phyloP scores from a whole-genome alignment of 2,797 vertebrate genomes.

The Cossypha caffra region DNA sequence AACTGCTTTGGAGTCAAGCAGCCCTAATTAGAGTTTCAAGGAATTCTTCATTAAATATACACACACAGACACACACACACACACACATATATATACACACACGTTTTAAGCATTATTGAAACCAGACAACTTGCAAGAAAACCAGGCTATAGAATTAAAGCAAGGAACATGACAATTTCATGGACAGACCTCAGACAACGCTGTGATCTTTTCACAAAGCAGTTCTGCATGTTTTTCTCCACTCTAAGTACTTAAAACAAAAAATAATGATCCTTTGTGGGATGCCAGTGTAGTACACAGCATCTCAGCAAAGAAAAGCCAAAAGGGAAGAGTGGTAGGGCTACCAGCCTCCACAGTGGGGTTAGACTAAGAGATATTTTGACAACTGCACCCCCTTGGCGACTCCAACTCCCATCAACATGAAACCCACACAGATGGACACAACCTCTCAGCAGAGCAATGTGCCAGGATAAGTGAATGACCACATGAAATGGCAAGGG shows the following conservation, averaged over 20 bases:
- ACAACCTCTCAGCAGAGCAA: neutral
- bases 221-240: neutral
- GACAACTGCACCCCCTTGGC: neutral
- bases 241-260: neutral
- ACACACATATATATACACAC: rapidly evolving
- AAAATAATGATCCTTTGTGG: neutral
- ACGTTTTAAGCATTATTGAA: neutral
- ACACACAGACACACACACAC: neutral
- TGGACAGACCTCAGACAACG: neutral
- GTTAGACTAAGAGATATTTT: constrained; percentile 6
- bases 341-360: neutral
- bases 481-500: neutral
- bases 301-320: neutral
- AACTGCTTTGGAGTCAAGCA: constrained; percentile 46
- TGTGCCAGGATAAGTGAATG: neutral
- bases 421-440: neutral
- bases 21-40: constrained; percentile 34
- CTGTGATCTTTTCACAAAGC: neutral
- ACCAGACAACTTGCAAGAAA: constrained; percentile 6
- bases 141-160: neutral
- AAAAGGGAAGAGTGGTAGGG: neutral
- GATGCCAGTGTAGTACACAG: neutral
- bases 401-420: neutral
- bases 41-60: constrained; percentile 50
- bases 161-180: constrained; percentile 5